Conservation (phyloP, 1,140 invertebrate genomes). For the Linepithema humile region DNA sequence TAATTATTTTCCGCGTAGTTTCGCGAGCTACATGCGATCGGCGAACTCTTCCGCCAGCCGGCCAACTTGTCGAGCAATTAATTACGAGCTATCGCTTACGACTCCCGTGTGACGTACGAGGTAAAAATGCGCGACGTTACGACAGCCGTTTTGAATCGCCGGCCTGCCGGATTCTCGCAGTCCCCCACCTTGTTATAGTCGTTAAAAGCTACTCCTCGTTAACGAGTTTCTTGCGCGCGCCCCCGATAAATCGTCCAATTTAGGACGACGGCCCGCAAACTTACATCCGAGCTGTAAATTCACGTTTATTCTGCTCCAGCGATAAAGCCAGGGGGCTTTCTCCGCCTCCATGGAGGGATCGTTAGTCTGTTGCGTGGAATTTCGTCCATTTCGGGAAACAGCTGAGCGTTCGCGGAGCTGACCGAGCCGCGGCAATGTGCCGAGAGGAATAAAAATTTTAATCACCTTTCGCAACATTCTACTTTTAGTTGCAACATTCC, state of each 20-base stretch:
- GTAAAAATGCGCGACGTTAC: neutral
- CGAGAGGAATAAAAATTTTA: neutral
- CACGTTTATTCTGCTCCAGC: constrained; percentile 6
- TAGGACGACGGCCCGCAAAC: neutral
- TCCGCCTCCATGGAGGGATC: neutral
- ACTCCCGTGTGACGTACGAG: neutral
- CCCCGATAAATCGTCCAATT: constrained; percentile 47
- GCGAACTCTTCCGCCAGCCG: constrained; percentile 22
- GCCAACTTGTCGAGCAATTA: constrained; percentile 11
- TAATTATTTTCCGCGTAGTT: constrained; percentile 30
- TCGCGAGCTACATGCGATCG: constrained; percentile 7
- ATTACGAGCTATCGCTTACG: constrained; percentile 12
- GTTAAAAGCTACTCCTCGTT: constrained; percentile 43
- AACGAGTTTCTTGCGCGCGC: constrained; percentile 55
- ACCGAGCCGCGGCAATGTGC: neutral
- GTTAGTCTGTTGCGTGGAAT: constrained; percentile 12
- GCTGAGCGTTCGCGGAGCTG: neutral
- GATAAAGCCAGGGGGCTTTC: neutral
- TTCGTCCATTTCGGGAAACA: neutral
- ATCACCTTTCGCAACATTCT: no score
- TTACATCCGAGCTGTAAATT: constrained; percentile 28
- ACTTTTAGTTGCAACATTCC: no score
- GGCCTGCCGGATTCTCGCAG: neutral
- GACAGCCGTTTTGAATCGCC: constrained; percentile 14
- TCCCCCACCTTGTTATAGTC: constrained; percentile 25